A percentile compares a stretch with the other conserved stretches of the same genome.
Conservation (phyloP, 2,888 invertebrate genomes). For the Oxytorus armatus region DNA sequence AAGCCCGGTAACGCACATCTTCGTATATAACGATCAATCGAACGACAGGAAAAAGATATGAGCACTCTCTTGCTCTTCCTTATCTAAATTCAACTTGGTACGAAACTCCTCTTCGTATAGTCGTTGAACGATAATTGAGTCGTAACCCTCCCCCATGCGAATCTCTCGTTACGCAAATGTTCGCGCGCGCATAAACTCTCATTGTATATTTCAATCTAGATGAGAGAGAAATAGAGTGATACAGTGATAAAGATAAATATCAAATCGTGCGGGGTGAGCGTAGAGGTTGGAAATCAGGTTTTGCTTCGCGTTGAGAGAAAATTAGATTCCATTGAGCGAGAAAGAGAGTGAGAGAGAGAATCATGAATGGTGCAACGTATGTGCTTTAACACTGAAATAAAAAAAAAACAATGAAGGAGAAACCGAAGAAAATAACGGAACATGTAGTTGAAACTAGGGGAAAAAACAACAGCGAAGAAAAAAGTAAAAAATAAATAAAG, state of each 20-base stretch:
- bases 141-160: constrained; percentile 46
- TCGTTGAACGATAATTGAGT: constrained; percentile 65
- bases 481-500: constrained; percentile 30
- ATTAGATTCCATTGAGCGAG: constrained; percentile 63
- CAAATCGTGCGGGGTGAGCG: constrained; percentile 44
- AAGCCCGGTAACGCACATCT: constrained; percentile 51
- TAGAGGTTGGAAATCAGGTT: constrained; percentile 65
- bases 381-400: constrained; percentile 4
- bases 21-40: constrained; percentile 56
- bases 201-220: constrained; percentile 64
- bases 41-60: constrained; percentile 48
- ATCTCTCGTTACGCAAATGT: constrained; percentile 48
- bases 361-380: constrained; percentile 32
- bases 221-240: constrained; percentile 34
- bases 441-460: constrained; percentile 20
- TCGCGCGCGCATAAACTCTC: constrained; percentile 56
- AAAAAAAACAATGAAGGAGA: background rate
- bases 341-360: constrained; percentile 31
- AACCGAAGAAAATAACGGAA: constrained; percentile 19
- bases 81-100: constrained; percentile 56
- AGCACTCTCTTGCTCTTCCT: constrained; percentile 24
- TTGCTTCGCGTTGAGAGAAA: constrained; percentile 59
- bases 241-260: constrained; percentile 50
- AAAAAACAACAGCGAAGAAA: constrained; percentile 2
- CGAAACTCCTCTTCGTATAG: constrained; percentile 33